These are phyloP conservation scores for Gnathonemus echidnorhynchus DNA, from an alignment of 2,113 vertebrate genomes.

Conservation along the genomic window DNA sequence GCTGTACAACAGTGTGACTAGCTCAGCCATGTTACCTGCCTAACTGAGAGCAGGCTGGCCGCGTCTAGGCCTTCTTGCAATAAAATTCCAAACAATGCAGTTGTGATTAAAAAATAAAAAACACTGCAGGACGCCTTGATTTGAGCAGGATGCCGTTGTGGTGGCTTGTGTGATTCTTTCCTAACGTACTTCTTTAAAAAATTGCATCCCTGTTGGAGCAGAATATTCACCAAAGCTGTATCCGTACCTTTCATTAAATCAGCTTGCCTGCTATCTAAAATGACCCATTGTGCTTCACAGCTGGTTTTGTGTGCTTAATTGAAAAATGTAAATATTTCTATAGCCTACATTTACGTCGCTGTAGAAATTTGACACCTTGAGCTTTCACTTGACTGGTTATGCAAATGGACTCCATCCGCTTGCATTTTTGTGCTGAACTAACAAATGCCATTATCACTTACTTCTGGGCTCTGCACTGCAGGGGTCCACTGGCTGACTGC, in stretches of 20 bases:
- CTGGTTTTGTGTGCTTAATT: background rate
- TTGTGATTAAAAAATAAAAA: background rate
- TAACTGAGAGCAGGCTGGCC: background rate
- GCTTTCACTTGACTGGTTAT: background rate
- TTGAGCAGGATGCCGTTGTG: background rate
- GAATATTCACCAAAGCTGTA: background rate
- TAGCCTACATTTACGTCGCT: background rate
- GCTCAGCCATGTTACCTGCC: background rate
- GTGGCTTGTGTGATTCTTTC: background rate
- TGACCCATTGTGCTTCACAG: background rate
- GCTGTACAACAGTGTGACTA: background rate
- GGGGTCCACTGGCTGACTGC: background rate
- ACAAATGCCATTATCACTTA: background rate
- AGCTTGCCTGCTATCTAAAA: background rate
- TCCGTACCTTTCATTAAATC: background rate
- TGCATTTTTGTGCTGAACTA: background rate
- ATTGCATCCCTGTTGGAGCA: background rate
- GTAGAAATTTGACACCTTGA: background rate
- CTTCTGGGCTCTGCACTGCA: background rate
- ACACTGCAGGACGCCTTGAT: background rate
- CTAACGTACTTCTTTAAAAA: background rate
- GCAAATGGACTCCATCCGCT: background rate
- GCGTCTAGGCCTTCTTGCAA: background rate
- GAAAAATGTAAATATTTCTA: slow-evolving; percentile 10
- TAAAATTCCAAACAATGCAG: background rate